Percentiles rank a stretch among this genome's conserved stretches.
Conservation (phyloP, 2,888 invertebrate genomes). For the Thymelicus lineola region DNA sequence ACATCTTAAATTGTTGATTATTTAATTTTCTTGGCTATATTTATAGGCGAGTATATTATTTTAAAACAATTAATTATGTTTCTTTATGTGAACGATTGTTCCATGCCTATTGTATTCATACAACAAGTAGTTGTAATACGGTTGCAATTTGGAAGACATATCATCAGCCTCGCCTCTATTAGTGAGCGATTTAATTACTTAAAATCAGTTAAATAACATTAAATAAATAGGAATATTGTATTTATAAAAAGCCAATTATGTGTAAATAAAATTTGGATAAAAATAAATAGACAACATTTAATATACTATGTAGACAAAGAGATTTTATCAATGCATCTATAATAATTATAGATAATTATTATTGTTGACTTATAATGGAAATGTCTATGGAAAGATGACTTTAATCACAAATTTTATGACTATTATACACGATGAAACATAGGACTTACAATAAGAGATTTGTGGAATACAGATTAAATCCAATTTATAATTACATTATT, state of each 20-base stretch:
- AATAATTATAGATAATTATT: no score
- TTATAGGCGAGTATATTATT: neutral
- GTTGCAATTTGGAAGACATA: conserved; percentile 66
- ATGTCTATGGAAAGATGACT: conserved; percentile 25
- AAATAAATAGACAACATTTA: neutral
- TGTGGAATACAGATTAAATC: conserved; percentile 3
- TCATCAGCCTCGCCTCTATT: conserved; percentile 7
- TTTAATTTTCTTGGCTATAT: no score
- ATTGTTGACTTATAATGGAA: neutral
- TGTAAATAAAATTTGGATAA: conserved; percentile 1
- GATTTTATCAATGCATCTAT: neutral
- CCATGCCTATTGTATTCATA: no score
- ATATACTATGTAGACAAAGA: neutral
- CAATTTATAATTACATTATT: neutral
- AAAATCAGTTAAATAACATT: neutral
- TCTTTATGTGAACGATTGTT: no score
- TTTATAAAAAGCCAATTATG: neutral
- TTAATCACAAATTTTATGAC: conserved; percentile 17
- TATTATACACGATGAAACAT: conserved; percentile 25
- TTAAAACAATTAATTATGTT: conserved; percentile 42
- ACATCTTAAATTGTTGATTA: no score
- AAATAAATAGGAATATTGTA: conserved; percentile 13
- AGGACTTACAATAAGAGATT: conserved; percentile 1
- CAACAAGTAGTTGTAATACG: conserved; percentile 54
- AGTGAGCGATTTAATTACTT: neutral